Percentiles rank a stretch among this genome's conserved stretches.
Conservation (phyloP, 2,888 invertebrate genomes). For the Leptinotarsa juncta region DNA sequence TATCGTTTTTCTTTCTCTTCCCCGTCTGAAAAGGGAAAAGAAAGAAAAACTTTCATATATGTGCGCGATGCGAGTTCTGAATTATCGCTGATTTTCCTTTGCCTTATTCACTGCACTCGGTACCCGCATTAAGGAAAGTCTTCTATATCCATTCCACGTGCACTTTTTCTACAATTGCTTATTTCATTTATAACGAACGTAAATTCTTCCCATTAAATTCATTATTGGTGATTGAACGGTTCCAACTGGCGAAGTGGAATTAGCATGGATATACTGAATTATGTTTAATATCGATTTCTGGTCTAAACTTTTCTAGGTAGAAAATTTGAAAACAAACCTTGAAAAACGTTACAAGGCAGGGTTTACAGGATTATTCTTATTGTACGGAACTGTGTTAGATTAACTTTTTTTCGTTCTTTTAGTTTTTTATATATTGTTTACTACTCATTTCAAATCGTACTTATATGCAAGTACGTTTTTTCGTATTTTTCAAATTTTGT, state of each 20-base stretch:
- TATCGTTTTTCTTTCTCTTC: slow-evolving; percentile 41
- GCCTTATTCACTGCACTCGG: slow-evolving; percentile 26
- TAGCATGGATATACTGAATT: neutral
- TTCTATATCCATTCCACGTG: slow-evolving; percentile 2
- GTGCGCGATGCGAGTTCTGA: slow-evolving; percentile 37
- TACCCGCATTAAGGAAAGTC: slow-evolving; percentile 25
- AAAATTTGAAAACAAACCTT: neutral
- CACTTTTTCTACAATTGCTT: slow-evolving; percentile 23
- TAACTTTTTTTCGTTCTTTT: no score
- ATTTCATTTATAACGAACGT: slow-evolving; percentile 10
- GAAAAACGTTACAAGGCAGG: no score
- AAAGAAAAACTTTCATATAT: slow-evolving; percentile 45
- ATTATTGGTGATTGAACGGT: slow-evolving; percentile 6
- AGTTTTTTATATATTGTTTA: no score
- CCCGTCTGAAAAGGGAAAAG: slow-evolving; percentile 41
- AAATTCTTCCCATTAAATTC: slow-evolving; percentile 5
- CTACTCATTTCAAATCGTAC: no score
- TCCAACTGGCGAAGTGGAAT: neutral
- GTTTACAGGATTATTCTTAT: no score
- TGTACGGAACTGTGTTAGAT: no score
- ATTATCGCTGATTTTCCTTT: slow-evolving; percentile 47
- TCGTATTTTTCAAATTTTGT: no score
- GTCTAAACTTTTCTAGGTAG: neutral
- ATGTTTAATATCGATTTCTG: no score
- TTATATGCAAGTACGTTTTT: no score